Percentiles rank a stretch among this genome's conserved stretches.
Evolutionary conservation across 2,888 invertebrate genomes (phyloP).

Genomic region (Campopleginae sp.): DNA sequence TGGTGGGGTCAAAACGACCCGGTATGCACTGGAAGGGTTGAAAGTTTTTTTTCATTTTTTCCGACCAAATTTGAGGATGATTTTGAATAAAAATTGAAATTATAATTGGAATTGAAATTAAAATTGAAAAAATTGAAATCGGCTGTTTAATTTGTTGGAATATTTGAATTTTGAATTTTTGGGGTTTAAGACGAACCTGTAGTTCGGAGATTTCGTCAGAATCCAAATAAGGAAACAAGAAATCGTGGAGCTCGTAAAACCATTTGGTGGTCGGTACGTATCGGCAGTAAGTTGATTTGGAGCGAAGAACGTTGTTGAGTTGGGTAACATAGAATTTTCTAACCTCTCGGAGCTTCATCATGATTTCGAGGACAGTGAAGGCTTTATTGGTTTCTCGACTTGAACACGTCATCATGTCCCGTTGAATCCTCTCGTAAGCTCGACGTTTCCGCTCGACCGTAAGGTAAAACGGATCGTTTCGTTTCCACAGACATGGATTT

Average conservation of each 20-base stretch:
- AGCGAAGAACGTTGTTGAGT: constrained; percentile 67
- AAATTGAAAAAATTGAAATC: neutral
- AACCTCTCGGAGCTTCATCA: constrained; percentile 75
- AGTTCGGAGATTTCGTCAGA: constrained; percentile 72
- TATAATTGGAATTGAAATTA: too few relatives aligned
- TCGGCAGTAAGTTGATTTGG: constrained; percentile 56
- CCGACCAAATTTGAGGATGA: neutral
- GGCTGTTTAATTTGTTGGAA: neutral
- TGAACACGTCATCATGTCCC: constrained; percentile 53
- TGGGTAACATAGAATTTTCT: constrained; percentile 71
- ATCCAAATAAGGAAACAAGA: constrained; percentile 74
- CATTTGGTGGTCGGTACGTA: constrained; percentile 68
- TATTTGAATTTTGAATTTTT: neutral
- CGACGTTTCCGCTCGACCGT: constrained; percentile 68
- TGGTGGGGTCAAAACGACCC: too few relatives aligned
- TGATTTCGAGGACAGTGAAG: constrained; percentile 71
- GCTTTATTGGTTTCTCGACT: constrained; percentile 47
- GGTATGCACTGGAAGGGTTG: too few relatives aligned
- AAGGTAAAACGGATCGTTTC: constrained; percentile 70
- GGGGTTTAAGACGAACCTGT: constrained; percentile 68
- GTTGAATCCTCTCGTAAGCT: constrained; percentile 73
- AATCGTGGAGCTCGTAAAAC: constrained; percentile 74
- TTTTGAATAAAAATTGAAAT: neutral
- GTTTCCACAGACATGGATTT: constrained; percentile 75
- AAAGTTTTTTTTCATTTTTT: neutral